Base-by-base conservation (phyloP, 2,113 vertebrate species). In the Chlorodrepanis virens region DNA sequence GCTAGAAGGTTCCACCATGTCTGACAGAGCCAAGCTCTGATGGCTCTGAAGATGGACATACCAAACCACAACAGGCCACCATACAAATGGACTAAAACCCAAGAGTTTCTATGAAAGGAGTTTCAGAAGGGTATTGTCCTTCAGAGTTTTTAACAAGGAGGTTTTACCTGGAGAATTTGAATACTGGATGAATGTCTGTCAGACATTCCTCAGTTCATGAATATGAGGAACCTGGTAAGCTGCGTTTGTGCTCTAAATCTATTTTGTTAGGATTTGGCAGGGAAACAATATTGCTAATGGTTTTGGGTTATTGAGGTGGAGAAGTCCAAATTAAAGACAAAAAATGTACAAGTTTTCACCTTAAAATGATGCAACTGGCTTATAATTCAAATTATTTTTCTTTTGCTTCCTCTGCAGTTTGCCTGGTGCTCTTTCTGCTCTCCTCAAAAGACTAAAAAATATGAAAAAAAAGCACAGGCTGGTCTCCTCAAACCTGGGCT, bases 181-280 rank as follows among this genome's bases (percentile, higher is more conserved):
- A 37, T n/a, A 2, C 11, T 15, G 17, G 42, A 40, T n/a, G n/a
- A n/a, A n/a, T n/a, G 20, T 60, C n/a, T 92, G 71, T 40, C 45
- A 50, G 27, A 64, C 2, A 0, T 47, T 78, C 19, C 27, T 31
- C 27, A 1, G 2, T 7, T 61, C 2, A 0, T 3, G 27, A 52
- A 7, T 23, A 33, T 0, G 4, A 83, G 47, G 44, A 68, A 39
- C 24, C 6, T 35, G 28, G 24, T 44, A 56, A 53, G 27, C 12
- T 53, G 20, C 8, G 5, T 29, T 87, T 65, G 37, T 74, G n/a
- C 17, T 52, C 39, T 33, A 4, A 86, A 39, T 28, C 71, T 22
- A 7, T 2, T 79, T 89, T 42, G 20, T 39, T n/a, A 28, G 61
- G 13, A 24, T 52, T 63, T 91, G 76, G 11, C 49, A 40, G 54